These are phyloP conservation scores for Indicator maculatus DNA, from an alignment of 2,113 vertebrate genomes.

Conservation along the genomic window DNA sequence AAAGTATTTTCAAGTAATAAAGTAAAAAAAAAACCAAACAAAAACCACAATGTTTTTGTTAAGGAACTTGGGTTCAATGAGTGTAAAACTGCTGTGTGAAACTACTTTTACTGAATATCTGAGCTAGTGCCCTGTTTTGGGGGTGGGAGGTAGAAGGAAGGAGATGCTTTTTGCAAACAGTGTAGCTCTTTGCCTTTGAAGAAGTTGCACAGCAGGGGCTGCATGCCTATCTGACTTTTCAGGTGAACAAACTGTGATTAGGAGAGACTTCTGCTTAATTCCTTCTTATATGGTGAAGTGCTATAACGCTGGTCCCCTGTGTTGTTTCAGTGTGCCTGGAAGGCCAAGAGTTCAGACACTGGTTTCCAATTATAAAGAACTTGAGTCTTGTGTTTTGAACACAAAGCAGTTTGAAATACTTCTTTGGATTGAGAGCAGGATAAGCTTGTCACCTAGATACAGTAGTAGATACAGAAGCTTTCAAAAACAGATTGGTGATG, in stretches of 20 bases:
- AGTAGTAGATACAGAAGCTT: background rate
- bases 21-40: background rate
- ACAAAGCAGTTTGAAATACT: background rate
- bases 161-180: background rate
- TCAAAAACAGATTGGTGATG: background rate
- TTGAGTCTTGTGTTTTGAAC: background rate
- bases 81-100: background rate
- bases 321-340: background rate
- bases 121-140: background rate
- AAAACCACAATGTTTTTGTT: background rate
- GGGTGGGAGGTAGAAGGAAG: background rate
- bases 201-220: background rate
- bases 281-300: background rate
- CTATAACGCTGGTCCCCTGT: background rate
- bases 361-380: background rate
- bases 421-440: background rate
- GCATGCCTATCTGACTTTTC: background rate
- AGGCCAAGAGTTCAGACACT: background rate
- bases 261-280: background rate
- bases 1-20: background rate
- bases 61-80: background rate
- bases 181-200: background rate
- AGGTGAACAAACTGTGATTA: background rate
- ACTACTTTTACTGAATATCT: background rate
- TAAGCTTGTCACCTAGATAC: background rate